A percentile compares a stretch with the other conserved stretches of the same genome.
Conservation (phyloP, 2,888 invertebrate species). For the Troides helena region DNA sequence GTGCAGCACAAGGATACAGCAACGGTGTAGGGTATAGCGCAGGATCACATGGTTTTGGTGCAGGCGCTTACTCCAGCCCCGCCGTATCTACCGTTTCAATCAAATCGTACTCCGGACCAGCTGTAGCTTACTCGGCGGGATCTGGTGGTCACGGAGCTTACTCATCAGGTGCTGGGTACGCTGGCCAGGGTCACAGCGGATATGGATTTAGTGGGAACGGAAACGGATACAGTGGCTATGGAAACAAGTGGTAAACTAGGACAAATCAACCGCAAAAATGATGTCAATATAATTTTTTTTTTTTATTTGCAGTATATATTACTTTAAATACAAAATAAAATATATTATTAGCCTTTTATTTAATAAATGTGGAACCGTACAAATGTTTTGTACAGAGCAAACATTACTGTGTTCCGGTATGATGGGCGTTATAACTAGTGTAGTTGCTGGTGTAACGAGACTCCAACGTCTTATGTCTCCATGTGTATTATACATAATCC, state of each 20-base stretch:
- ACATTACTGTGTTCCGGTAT: too few relatives aligned
- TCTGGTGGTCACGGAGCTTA: constrained; percentile 32
- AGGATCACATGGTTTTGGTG: constrained; percentile 37
- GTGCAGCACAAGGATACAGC: constrained; percentile 8
- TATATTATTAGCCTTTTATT: not conserved
- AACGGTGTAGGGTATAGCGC: constrained; percentile 24
- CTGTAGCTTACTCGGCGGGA: constrained; percentile 37
- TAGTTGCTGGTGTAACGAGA: too few relatives aligned
- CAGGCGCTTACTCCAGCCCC: constrained; percentile 37
- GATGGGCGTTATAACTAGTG: too few relatives aligned
- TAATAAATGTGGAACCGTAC: not conserved
- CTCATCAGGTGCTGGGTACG: constrained; percentile 38
- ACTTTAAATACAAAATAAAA: not conserved
- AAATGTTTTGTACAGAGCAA: not conserved
- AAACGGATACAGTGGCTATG: constrained; percentile 23
- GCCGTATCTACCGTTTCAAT: constrained; percentile 54
- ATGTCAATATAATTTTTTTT: not conserved
- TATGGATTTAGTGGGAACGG: constrained; percentile 39
- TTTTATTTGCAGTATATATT: not conserved
- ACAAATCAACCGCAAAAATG: too few relatives aligned
- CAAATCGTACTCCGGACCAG: constrained; percentile 47
- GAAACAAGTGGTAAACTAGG: constrained; percentile 14
- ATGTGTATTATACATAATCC: too few relatives aligned
- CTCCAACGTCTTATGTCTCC: too few relatives aligned
- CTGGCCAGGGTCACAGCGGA: constrained; percentile 35